phyloP scores from a whole-genome alignment of 2,113 vertebrate species.

The Notothenia coriiceps region DNA sequence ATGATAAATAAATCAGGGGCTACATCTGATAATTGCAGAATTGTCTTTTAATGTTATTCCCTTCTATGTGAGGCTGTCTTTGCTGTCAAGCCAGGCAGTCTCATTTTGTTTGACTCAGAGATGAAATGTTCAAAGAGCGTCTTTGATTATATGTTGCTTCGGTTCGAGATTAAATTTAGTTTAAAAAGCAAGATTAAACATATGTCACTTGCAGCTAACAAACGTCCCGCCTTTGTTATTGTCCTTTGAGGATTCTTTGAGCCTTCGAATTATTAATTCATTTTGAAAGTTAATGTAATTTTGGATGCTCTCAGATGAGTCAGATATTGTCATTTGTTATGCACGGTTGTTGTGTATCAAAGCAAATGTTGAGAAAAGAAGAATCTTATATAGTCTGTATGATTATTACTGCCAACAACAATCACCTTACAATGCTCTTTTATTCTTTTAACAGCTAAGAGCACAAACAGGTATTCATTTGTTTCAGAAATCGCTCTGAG shows the following conservation, averaged over 20 bases:
- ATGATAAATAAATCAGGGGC: slow-evolving; percentile 75
- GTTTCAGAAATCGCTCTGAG: slow-evolving; percentile 30
- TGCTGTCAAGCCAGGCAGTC: slow-evolving; percentile 73
- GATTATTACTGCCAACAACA: slow-evolving; percentile 42
- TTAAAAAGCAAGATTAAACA: slow-evolving; percentile 81
- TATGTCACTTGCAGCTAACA: slow-evolving; percentile 77
- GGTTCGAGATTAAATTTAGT: slow-evolving; percentile 76
- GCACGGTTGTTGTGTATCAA: slow-evolving; percentile 67
- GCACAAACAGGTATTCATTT: slow-evolving; percentile 53
- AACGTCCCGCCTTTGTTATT: slow-evolving; percentile 72
- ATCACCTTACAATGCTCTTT: slow-evolving; percentile 30
- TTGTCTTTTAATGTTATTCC: slow-evolving; percentile 83
- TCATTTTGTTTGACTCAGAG: slow-evolving; percentile 77
- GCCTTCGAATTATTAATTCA: slow-evolving; percentile 76
- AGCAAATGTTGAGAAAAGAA: slow-evolving; percentile 66
- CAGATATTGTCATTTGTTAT: slow-evolving; percentile 66
- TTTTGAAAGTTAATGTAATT: slow-evolving; percentile 74
- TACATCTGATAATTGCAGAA: slow-evolving; percentile 76
- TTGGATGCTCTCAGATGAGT: slow-evolving; percentile 71
- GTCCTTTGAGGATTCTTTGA: slow-evolving; percentile 78
- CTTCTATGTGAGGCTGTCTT: slow-evolving; percentile 74
- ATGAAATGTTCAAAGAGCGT: slow-evolving; percentile 76
- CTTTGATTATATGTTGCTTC: slow-evolving; percentile 78
- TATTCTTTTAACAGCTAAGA: slow-evolving; percentile 38
- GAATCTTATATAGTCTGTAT: slow-evolving; percentile 38